phyloP scores from a whole-genome alignment of 1,140 invertebrate genomes.

The Drosophila rufa region DNA sequence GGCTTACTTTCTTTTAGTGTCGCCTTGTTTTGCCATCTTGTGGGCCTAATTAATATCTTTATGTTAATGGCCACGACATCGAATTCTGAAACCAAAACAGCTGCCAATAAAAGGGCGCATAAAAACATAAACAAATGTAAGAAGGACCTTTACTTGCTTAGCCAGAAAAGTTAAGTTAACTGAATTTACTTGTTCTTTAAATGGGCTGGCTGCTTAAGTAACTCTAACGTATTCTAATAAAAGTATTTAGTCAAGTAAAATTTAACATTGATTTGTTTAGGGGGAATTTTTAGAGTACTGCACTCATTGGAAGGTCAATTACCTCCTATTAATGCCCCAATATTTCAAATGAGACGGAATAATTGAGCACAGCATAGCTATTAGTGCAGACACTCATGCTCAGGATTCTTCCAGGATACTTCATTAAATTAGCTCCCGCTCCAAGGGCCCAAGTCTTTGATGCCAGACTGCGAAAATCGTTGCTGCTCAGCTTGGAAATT shows the following conservation, averaged over 20 bases:
- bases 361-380: constrained; percentile 29
- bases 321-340: constrained; percentile 32
- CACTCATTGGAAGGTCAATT: constrained; percentile 18
- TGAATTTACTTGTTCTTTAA: constrained; percentile 1
- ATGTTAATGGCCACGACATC: constrained; percentile 38
- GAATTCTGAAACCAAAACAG: constrained; percentile 19
- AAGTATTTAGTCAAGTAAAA: background rate
- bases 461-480: constrained; percentile 25
- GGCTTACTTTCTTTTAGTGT: background rate
- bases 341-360: constrained; percentile 43
- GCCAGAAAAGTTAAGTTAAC: constrained; percentile 1
- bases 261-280: constrained; percentile 5
- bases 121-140: background rate
- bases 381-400: constrained; percentile 10
- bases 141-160: background rate
- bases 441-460: constrained; percentile 11
- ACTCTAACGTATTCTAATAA: background rate
- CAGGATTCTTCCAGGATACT: constrained; percentile 20
- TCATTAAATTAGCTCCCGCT: constrained; percentile 45
- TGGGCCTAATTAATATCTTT: constrained; percentile 51
- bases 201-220: too few relatives aligned
- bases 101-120: constrained; percentile 28
- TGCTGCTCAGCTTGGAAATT: constrained; percentile 53
- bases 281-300: background rate
- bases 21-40: background rate